A percentile compares a stretch with the other conserved stretches of the same genome.
Evolutionary conservation across 2,888 invertebrate species (phyloP).

Genomic region (Amblyteles armatorius): DNA sequence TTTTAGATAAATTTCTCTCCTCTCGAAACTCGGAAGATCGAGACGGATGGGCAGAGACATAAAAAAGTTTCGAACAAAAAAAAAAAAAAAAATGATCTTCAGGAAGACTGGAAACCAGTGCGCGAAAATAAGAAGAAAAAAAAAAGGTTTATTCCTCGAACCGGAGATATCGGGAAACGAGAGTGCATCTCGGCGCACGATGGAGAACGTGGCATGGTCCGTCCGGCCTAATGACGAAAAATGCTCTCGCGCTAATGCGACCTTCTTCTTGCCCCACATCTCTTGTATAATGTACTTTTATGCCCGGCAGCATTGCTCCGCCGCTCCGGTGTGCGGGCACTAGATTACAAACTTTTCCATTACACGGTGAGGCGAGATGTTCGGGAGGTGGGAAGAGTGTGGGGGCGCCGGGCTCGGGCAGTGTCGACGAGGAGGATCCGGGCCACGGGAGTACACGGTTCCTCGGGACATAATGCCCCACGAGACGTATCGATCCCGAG

Average conservation of each 20-base stretch:
- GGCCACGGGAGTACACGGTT: conserved; percentile 39
- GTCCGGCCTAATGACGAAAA: conserved; percentile 69
- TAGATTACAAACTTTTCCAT: conserved; percentile 68
- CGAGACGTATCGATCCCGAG: conserved; percentile 63
- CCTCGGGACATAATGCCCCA: conserved; percentile 31
- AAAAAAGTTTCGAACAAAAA: neutral
- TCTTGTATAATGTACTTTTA: neutral
- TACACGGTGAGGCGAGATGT: conserved; percentile 45
- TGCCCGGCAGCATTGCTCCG: neutral
- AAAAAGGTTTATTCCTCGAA: neutral
- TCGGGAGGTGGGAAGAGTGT: conserved; percentile 33
- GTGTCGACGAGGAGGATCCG: conserved; percentile 24
- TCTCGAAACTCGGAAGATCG: conserved; percentile 12
- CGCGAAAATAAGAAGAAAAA: neutral
- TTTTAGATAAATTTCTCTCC: conserved; percentile 51
- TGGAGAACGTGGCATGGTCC: conserved; percentile 42
- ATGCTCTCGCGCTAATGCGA: conserved; percentile 62
- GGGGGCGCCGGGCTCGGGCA: conserved; percentile 2
- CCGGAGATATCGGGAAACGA: conserved; percentile 24
- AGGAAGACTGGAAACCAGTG: neutral
- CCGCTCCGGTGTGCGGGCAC: conserved; percentile 22
- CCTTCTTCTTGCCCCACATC: neutral
- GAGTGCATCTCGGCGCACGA: conserved; percentile 2
- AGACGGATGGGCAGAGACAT: conserved; percentile 1
- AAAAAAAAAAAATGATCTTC: neutral